Percentiles rank a stretch among this genome's conserved stretches.
Conservation (phyloP, 2,797 vertebrate species). For the Sebastes paucispinis region DNA sequence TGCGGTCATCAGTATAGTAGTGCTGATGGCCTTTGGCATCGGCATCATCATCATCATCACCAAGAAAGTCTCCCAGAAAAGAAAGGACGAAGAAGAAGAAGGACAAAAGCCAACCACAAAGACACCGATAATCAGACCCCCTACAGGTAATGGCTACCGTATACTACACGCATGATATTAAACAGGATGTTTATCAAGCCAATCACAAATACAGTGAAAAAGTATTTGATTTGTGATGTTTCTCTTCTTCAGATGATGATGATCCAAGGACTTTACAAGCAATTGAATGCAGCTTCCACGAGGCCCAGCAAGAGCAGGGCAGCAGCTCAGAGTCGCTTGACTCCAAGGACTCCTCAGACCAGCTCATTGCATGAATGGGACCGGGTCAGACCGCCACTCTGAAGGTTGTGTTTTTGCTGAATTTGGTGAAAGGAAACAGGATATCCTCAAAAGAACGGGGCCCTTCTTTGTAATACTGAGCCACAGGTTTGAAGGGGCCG, state of each 20-base stretch:
- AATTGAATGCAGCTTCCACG: conserved; percentile 87
- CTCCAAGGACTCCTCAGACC: conserved; percentile 63
- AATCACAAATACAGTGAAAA: not conserved
- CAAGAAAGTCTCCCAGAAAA: not conserved
- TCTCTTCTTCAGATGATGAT: conserved; percentile 48
- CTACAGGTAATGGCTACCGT: conserved; percentile 57
- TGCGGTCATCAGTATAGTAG: accelerated
- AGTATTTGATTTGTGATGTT: not conserved
- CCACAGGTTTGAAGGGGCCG: not conserved
- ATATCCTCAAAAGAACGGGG: not conserved
- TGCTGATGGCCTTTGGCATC: not conserved
- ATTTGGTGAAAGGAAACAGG: not conserved
- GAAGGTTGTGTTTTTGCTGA: not conserved
- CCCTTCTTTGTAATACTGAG: not conserved
- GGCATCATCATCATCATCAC: not conserved
- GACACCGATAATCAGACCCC: conserved; percentile 20
- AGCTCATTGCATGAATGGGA: conserved; percentile 62
- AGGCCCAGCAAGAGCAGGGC: conserved; percentile 90
- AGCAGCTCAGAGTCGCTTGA: conserved; percentile 74
- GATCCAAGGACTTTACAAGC: conserved; percentile 72
- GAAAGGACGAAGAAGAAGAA: not conserved
- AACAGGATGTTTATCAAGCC: not conserved
- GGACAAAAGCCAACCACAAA: not conserved
- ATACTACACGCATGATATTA: too few species aligned
- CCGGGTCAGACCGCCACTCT: too few species aligned